phyloP scores from a whole-genome alignment of 2,888 invertebrate genomes.

The Siphlonurus alternatus region DNA sequence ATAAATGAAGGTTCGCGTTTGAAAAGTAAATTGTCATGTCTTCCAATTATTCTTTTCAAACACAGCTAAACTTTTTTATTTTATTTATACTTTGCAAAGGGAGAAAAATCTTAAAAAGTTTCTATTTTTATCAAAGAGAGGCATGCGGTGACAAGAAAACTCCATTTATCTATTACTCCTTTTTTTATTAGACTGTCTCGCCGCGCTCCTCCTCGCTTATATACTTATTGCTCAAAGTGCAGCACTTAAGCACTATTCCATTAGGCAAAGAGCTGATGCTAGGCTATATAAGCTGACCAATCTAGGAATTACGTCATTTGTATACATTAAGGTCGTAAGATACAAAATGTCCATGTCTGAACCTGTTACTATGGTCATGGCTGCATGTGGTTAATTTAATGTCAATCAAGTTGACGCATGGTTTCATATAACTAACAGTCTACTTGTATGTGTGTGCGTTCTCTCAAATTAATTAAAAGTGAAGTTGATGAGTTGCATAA shows the following conservation, averaged over 20 bases:
- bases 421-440: too few relatives aligned
- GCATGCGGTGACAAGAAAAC: neutral
- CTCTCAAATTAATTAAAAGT: neutral
- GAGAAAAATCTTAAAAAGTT: neutral
- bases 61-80: neutral
- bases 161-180: constrained; percentile 3
- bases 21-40: neutral
- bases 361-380: neutral
- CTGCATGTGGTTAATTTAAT: neutral
- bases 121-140: neutral
- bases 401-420: neutral
- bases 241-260: constrained; percentile 1
- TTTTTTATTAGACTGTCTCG: constrained; percentile 2
- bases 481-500: neutral
- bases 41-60: neutral
- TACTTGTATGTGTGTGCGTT: too few relatives aligned
- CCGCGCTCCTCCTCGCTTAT: neutral
- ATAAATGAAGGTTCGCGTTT: neutral
- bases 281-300: neutral
- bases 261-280: neutral
- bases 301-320: neutral
- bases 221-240: neutral
- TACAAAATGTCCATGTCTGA: neutral
- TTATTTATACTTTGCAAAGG: neutral
- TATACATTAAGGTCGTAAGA: neutral